Conservation (phyloP, 1,140 invertebrate genomes). For the Meloidogyne exigua region DNA sequence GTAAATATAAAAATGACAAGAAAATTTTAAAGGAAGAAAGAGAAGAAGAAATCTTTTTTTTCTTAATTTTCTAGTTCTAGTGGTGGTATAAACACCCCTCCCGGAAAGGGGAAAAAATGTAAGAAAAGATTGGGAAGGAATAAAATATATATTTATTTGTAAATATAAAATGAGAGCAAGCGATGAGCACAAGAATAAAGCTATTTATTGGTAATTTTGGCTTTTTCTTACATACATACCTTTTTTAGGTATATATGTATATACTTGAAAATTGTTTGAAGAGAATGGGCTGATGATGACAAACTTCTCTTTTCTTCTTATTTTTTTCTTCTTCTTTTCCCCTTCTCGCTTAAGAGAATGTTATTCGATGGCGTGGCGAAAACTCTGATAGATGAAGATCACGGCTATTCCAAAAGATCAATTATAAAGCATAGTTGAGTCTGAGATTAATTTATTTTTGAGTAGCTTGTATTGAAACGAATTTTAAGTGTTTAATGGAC, state of each 20-base stretch:
- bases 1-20: too few relatives aligned
- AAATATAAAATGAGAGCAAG: constrained; percentile 1
- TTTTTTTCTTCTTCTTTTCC: background rate
- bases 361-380: background rate
- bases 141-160: too few relatives aligned
- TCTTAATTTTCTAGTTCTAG: too few relatives aligned
- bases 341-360: background rate
- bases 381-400: constrained; percentile 5
- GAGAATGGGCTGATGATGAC: background rate
- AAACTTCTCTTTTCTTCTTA: background rate
- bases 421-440: background rate
- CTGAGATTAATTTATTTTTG: background rate
- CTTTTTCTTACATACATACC: background rate
- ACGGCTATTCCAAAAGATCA: background rate
- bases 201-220: background rate
- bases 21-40: too few relatives aligned
- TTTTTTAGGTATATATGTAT: background rate
- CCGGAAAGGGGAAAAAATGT: background rate
- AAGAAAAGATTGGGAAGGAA: background rate
- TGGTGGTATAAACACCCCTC: too few relatives aligned
- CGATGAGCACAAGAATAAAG: background rate
- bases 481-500: too few relatives aligned
- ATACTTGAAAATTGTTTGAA: constrained; percentile 3
- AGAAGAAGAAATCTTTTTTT: too few relatives aligned
- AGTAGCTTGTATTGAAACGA: too few relatives aligned